Conservation (phyloP, 2,113 vertebrate genomes). For the Pangasianodon hypophthalmus region DNA sequence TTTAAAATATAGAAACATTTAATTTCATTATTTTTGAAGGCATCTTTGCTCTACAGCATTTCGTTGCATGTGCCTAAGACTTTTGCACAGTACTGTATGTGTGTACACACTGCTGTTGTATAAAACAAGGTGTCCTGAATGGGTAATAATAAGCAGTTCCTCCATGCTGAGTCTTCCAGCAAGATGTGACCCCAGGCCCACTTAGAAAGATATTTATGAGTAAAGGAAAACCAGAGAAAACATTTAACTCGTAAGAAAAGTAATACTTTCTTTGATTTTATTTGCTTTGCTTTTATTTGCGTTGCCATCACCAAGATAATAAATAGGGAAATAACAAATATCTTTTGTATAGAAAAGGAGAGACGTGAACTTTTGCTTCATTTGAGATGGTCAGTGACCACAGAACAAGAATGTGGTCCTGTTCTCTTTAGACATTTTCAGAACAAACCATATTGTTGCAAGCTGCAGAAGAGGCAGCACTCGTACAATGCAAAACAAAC, state of each 20-base stretch:
- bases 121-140: background rate
- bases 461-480: constrained; percentile 13
- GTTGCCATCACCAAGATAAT: constrained; percentile 42
- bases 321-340: constrained; percentile 50
- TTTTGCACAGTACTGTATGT: too few relatives aligned
- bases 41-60: too few relatives aligned
- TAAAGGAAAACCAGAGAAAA: background rate
- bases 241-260: background rate
- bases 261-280: background rate
- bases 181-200: background rate
- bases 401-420: background rate
- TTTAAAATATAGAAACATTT: too few relatives aligned
- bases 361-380: constrained; percentile 19
- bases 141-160: background rate
- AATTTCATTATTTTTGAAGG: too few relatives aligned
- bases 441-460: constrained; percentile 11
- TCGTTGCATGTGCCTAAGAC: too few relatives aligned
- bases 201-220: background rate
- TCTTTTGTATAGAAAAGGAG: constrained; percentile 44
- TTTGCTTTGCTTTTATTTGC: constrained; percentile 44
- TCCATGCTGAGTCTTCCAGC: background rate
- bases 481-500: constrained; percentile 4
- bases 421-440: constrained; percentile 1
- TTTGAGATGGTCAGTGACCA: background rate
- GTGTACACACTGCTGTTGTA: background rate